Conservation (phyloP, 1,140 invertebrate genomes). For the Rhyzopertha dominica region DNA sequence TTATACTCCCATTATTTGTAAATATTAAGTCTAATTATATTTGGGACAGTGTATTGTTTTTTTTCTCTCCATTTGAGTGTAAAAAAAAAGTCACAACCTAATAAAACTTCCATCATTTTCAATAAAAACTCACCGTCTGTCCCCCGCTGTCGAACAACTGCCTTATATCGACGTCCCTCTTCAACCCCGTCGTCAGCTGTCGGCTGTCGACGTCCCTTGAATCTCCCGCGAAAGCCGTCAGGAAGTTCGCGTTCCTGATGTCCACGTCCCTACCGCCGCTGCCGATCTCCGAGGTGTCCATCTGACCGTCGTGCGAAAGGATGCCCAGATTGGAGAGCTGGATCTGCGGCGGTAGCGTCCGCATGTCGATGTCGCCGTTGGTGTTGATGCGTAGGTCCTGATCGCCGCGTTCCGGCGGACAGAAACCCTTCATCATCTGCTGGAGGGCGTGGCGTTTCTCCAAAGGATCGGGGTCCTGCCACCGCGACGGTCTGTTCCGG, state of each 20-base stretch:
- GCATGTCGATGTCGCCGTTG: constrained; percentile 44
- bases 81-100: too few species aligned
- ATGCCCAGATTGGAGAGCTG: too few species aligned
- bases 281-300: too few species aligned
- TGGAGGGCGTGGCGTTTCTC: constrained; percentile 8
- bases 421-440: constrained; percentile 13
- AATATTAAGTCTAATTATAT: too few species aligned
- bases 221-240: constrained; percentile 16
- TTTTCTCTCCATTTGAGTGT: too few species aligned
- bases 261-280: too few species aligned
- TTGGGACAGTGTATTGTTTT: too few species aligned
- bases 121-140: constrained; percentile 25
- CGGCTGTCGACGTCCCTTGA: constrained; percentile 20
- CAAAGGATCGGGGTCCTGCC: constrained; percentile 49
- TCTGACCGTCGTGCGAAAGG: too few species aligned
- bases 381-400: constrained; percentile 43
- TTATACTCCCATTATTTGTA: too few species aligned
- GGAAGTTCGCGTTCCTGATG: constrained; percentile 23
- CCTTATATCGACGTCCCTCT: constrained; percentile 50
- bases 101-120: too few species aligned
- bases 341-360: constrained; percentile 31
- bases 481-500: constrained; percentile 57
- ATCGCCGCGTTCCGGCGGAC: constrained; percentile 23
- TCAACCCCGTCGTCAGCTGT: constrained; percentile 20
- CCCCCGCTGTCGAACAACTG: constrained; percentile 10